Evolutionary conservation across 2,113 vertebrate species (phyloP).

Genomic region (Pycnonotus jocosus): DNA sequence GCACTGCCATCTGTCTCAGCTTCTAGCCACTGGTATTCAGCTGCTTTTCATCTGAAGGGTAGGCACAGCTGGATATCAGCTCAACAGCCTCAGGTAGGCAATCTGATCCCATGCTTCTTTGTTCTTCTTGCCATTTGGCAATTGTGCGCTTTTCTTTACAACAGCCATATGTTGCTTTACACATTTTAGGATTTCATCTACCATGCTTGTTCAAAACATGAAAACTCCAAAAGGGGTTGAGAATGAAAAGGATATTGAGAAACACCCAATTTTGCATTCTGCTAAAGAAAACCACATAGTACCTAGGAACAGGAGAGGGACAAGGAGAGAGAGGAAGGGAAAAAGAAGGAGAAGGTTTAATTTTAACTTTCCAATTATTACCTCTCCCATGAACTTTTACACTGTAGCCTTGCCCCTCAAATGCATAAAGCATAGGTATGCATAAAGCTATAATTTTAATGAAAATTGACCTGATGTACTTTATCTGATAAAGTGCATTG

Average conservation of each 20-base stretch:
- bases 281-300: not conserved
- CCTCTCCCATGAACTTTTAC: not conserved
- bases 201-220: not conserved
- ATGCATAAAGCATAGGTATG: not conserved
- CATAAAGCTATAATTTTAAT: not conserved
- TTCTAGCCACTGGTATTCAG: not conserved
- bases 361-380: not conserved
- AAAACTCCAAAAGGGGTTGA: not conserved
- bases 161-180: not conserved
- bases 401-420: not conserved
- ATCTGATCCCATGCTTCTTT: not conserved
- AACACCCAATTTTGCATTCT: not conserved
- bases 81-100: not conserved
- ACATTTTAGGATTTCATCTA: not conserved
- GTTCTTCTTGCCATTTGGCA: not conserved
- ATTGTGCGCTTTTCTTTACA: not conserved
- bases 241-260: not conserved
- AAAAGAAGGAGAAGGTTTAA: not conserved
- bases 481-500: not conserved
- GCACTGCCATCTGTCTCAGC: constrained; percentile 19
- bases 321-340: not conserved
- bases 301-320: not conserved
- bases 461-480: not conserved
- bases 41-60: not conserved
- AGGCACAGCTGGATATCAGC: not conserved